Base-by-base conservation (phyloP, 2,113 vertebrate genomes). In the Equus przewalskii region DNA sequence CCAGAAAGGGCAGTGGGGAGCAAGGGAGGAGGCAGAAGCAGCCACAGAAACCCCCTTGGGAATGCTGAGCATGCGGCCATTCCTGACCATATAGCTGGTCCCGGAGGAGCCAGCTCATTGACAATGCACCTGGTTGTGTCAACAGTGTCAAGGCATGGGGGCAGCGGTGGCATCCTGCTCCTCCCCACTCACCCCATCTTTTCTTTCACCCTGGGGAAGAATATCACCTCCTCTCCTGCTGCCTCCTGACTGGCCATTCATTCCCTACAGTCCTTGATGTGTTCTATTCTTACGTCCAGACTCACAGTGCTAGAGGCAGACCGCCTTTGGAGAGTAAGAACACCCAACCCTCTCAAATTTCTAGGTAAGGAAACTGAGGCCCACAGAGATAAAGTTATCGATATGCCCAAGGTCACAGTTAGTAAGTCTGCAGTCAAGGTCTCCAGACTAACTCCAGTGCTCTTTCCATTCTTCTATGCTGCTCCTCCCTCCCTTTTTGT, bases 91-190 rank as follows among this genome's bases (percentile, higher is more conserved):
- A 22, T 6, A 7, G n/a, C 41, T 82, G 44, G 58, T 36, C 56
- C 72, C 11, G 0, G 41, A 46, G 64, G 60, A 36, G 36, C 36
- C 36, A 36, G 36, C 36, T 36, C 36, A 36, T 36, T 36, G 36
- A 36, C 36, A 36, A 36, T 36, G 36, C 36, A 36, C 36, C 36
- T 36, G 36, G 36, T 36, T 36, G 36, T 36, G 36, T 36, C 36
- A 30, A 13, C 21, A 12, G 5, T n/a, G 22, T 41, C 5, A 1
- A 69, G 72, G 56, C 2, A 9, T 4, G 7, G 6, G 26, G 79
- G 6, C 7, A 22, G 14, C 1, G 21, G 51, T 0, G 13, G n/a
- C 0, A 0, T 41, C 30, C 44, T 22, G 3, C 0, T 0, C 21
- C 49, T 87, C n/a, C 62, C 2, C 46, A 10, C 36, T 86, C 56